A percentile compares a stretch with the other conserved stretches of the same genome.
Conservation (phyloP, 2,113 vertebrate genomes). For the Chelonoidis abingdonii region DNA sequence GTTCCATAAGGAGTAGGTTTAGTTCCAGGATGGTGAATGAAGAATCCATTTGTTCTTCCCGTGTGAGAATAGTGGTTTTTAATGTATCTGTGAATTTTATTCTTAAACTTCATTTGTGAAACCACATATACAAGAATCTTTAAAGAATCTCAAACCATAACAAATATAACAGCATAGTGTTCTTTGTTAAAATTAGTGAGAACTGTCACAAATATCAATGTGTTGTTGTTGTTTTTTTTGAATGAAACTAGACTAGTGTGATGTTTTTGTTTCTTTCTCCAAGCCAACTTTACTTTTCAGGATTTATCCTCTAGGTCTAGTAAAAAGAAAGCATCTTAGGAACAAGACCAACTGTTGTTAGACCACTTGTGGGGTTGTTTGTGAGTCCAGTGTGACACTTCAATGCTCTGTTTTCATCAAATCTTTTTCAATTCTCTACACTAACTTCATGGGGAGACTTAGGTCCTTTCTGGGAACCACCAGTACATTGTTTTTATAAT, state of each 20-base stretch:
- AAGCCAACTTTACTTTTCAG: neutral
- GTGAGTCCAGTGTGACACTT: neutral
- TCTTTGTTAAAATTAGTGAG: neutral
- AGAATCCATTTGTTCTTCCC: neutral
- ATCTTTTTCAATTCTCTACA: neutral
- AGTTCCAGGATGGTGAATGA: neutral
- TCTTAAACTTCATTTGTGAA: neutral
- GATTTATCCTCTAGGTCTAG: neutral
- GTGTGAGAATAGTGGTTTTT: neutral
- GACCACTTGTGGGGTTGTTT: neutral
- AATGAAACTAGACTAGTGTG: neutral
- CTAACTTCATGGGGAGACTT: neutral
- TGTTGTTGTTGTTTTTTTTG: neutral
- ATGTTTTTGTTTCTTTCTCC: neutral
- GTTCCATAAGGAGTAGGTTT: neutral
- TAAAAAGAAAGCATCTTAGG: neutral
- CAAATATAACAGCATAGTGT: neutral
- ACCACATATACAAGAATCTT: neutral
- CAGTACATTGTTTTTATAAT: neutral
- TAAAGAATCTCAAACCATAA: neutral
- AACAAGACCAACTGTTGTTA: neutral
- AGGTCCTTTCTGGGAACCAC: neutral
- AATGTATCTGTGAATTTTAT: neutral
- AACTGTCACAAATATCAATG: neutral
- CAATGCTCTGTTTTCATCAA: neutral